These are phyloP conservation scores for Myotis lucifugus DNA, from an alignment of 2,113 vertebrate genomes.

Conservation along the genomic window DNA sequence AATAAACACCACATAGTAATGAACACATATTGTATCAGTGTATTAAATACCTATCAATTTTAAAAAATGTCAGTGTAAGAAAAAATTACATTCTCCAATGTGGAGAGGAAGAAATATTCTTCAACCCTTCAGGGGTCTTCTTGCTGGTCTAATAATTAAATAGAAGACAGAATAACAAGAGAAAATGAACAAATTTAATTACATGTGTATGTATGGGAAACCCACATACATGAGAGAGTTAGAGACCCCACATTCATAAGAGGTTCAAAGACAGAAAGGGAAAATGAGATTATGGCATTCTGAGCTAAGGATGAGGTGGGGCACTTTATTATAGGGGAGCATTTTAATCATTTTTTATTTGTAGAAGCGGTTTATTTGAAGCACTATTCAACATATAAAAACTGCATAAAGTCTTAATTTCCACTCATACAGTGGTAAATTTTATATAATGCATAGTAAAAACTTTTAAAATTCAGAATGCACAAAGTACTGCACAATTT, in stretches of 20 bases:
- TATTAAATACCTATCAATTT: background rate
- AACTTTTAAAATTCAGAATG: conserved; percentile 82
- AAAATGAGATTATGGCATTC: background rate
- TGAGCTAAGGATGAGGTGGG: background rate
- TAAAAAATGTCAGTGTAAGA: background rate
- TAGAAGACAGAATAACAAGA: background rate
- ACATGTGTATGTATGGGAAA: background rate
- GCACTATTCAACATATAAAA: conserved; percentile 99
- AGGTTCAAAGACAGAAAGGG: background rate
- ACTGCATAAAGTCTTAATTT: conserved; percentile 93
- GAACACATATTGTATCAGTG: background rate
- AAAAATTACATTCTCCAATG: background rate
- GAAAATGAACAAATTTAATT: background rate
- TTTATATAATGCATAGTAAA: conserved; percentile 88
- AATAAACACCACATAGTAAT: background rate
- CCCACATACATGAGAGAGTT: background rate
- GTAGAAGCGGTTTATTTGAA: conserved; percentile 95
- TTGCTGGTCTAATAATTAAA: background rate
- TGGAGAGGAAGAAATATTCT: background rate
- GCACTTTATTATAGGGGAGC: background rate
- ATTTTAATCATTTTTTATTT: conserved; percentile 57
- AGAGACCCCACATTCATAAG: background rate
- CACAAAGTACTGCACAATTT: conserved; percentile 85
- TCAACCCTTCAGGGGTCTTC: background rate
- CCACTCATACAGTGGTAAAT: conserved; percentile 87